These are phyloP conservation scores for Rhynchotus rufescens DNA, from an alignment of 2,797 vertebrate species.

Conservation along the genomic window DNA sequence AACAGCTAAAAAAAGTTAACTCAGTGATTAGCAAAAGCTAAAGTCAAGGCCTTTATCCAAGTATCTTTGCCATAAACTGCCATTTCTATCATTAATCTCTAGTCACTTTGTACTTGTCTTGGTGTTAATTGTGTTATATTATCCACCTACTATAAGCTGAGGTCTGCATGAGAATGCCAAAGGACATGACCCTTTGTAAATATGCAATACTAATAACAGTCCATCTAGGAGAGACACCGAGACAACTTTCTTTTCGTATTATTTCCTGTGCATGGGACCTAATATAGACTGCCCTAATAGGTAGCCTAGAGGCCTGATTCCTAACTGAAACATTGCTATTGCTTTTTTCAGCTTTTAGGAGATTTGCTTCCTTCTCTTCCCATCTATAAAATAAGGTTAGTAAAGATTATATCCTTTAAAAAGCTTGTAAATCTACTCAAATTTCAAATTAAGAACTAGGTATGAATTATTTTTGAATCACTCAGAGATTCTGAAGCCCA, in stretches of 20 bases:
- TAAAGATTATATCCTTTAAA: neutral
- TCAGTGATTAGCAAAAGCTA: neutral
- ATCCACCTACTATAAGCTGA: neutral
- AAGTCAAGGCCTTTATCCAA: neutral
- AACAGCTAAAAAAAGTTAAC: neutral
- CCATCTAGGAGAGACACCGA: neutral
- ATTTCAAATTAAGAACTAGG: neutral
- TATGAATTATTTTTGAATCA: neutral
- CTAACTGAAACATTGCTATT: neutral
- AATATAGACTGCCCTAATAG: neutral
- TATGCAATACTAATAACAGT: neutral
- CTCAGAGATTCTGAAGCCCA: neutral
- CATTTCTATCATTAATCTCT: neutral
- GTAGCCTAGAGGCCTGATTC: neutral
- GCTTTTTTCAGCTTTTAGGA: neutral
- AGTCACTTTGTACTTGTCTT: neutral
- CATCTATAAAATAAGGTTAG: neutral
- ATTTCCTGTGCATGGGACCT: neutral
- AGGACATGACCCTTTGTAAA: neutral
- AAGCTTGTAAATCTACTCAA: neutral
- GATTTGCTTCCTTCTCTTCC: neutral
- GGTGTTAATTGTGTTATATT: neutral
- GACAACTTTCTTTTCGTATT: conserved; percentile 8
- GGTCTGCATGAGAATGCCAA: neutral
- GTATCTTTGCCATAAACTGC: neutral